Evolutionary conservation across 2,113 vertebrate genomes (phyloP), one percentile per base, ranked within the genome.

Genomic region (Nothobranchius furzeri): DNA sequence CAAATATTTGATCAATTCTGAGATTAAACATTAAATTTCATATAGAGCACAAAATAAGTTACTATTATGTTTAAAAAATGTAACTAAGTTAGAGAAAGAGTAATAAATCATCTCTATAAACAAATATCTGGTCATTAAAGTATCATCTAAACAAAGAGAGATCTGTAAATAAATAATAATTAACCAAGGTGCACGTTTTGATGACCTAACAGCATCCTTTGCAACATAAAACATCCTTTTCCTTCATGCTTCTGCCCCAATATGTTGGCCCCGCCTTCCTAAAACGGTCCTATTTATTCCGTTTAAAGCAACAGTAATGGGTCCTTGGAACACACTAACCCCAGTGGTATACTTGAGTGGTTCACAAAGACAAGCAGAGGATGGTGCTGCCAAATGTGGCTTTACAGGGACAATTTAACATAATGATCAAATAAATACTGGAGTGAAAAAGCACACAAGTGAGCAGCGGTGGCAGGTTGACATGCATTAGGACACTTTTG

Each of bases 321-420:
- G 75, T 82, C 76, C 73, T 52, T 78, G 83, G 67, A 85, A 77
- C 76, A 86, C 83, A 83, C 72, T 65, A 84, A 77, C 72, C 86
- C 86, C 87, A 72, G 85, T 79, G 88, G 88, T 90, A 78, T 78
- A 87, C 82, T 92, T 89, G 87, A 92, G 79, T 82, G 87, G 83
- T 82, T 90, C 78, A 75, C 82, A 87, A 85, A 90, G 82, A 85
- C 83, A 89, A 85, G 82, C 79, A 69, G 87, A 84, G 88, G 80
- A 90, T 80, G 82, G 79, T 63, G 82, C 82, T 91, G 89, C 87
- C 89, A 91, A 87, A 86, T 85, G 73, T 57, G 64, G 79, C 88
- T 92, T 93, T 92, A 92, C 90, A 89, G 81, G 88, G 85, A 91
- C 90, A 88, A 90, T 91, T 92, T 91, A 91, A 90, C 88, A 92